Base-by-base conservation (phyloP, 2,113 vertebrate genomes). In the Motacilla tschutschensis region DNA sequence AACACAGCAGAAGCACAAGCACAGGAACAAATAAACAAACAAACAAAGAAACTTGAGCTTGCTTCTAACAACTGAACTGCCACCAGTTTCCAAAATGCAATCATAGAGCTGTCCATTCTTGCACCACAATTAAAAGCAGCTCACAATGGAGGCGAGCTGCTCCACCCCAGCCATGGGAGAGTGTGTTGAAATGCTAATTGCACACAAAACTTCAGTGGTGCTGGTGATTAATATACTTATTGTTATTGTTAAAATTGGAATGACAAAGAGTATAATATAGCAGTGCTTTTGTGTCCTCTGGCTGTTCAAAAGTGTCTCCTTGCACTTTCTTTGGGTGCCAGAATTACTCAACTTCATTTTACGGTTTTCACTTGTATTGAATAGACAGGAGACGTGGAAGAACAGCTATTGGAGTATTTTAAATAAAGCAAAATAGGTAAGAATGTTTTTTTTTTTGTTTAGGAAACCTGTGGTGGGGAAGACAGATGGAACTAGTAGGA, bases 341-440 rank as follows among this genome's bases (percentile, higher is more conserved):
- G 89, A 95, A 96, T 71, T 28, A 96, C 93, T 97, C 95, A 97
- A 59, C 92, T 95, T 96, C 95, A 96, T 89, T 91, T 94, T 92
- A 87, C 74, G 91, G 89, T 92, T 92, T 95, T 95, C 89, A 90
- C 90, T 93, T 91, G 85, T 78, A 94, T 94, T 88, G 93, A 96
- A 94, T 87, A 79, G 95, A 97, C 96, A 97, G 94, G 95, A 94
- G 89, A 94, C 1, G 4, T 89, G 85, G 92, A 93, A 93, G 85
- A 95, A 79, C 87, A 95, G 94, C 94, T 86, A 86, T 22, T 53
- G 92, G 63, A 88, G 50, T 88, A 78, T 78, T 94, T 92, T 82
- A 94, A 93, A 91, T 85, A 60, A 86, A 5, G 12, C 47, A 83
- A 91, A 93, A 90, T 91, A 95, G 88, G 88, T 94, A 71, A 79